Evolutionary conservation across 2,888 invertebrate genomes (phyloP), one percentile per base, ranked within the genome.

Genomic region (Apantesis nais): DNA sequence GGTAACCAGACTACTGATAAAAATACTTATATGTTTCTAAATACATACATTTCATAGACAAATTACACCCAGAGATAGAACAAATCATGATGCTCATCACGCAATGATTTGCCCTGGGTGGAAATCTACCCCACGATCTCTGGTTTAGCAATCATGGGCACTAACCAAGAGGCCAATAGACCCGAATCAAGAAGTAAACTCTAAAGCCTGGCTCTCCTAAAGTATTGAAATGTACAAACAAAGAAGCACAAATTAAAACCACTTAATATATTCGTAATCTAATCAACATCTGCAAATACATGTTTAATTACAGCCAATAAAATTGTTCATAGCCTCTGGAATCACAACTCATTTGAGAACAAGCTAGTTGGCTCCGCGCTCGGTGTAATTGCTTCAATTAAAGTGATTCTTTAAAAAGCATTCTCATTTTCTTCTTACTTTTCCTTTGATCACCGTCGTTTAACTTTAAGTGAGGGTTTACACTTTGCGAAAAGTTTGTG

Each of bases 371-470:
- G 48, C 34, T 44, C 37, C 37, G 62, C n/a, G 19, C 64, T 34
- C 37, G 34, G 48, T 65, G 48, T 70, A 70, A 61, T 70, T 65
- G 58, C 65, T 61, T 70, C 61, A 65, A 70, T 70, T 65, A 70
- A 70, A 70, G 69, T 61, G 65, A 34, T 63, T 64, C 48, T 37
- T 70, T 70, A 25, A 37, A 44, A 60, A 70, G 48, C 62, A 66
- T 52, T 39, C 60, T 55, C 61, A 66, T 66, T 70, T 65, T 48
- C 69, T 34, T 61, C 48, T 48, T 61, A 37, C 25, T 67, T 34
- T n/a, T 62, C n/a, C 62, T 70, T 70, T 70, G 69, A 69, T 69
- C 44, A 31, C 41, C 41, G 34, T 14, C 41, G 34, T 64, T 70
- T 52, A 66, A 70, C 60, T 60, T 65, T 65, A 31, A 61, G 44